A percentile compares a stretch with the other conserved stretches of the same genome.
These are phyloP conservation scores for Sebastes taczanowskii DNA, from an alignment of 2,797 vertebrate genomes.

Conservation along the genomic window DNA sequence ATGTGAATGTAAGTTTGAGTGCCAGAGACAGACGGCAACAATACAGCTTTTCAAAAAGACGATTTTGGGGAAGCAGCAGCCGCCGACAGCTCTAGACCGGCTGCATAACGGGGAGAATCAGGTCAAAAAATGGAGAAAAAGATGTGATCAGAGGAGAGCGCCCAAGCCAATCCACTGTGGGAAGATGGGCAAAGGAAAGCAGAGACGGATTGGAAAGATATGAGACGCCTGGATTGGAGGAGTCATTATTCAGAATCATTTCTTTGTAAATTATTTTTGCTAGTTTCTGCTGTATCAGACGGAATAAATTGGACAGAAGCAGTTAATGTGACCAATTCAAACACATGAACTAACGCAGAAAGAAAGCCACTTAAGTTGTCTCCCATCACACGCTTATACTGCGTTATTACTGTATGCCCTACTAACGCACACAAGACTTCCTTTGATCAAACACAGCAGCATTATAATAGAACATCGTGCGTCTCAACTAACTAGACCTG, in stretches of 20 bases:
- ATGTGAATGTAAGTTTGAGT: constrained; percentile 17
- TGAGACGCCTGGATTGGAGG: constrained; percentile 32
- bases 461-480: background rate
- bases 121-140: constrained; percentile 30
- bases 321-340: constrained; percentile 16
- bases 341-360: background rate
- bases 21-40: constrained; percentile 51
- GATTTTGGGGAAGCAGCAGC: constrained; percentile 42
- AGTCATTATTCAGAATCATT: constrained; percentile 47
- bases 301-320: constrained; percentile 14
- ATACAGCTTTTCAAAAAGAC: constrained; percentile 48
- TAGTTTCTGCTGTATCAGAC: constrained; percentile 29
- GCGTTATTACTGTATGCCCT: background rate
- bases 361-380: background rate
- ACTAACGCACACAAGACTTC: background rate
- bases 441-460: background rate
- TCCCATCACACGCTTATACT: background rate
- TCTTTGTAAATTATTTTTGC: constrained; percentile 27
- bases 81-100: constrained; percentile 23
- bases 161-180: constrained; percentile 37
- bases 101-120: constrained; percentile 40
- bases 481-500: background rate
- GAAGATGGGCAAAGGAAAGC: constrained; percentile 40
- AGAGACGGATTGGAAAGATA: constrained; percentile 50
- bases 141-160: constrained; percentile 42